Evolutionary conservation across 2,888 invertebrate species (phyloP), one percentile per base, ranked within the genome.

Genomic region (Hypselothyrea guttata): DNA sequence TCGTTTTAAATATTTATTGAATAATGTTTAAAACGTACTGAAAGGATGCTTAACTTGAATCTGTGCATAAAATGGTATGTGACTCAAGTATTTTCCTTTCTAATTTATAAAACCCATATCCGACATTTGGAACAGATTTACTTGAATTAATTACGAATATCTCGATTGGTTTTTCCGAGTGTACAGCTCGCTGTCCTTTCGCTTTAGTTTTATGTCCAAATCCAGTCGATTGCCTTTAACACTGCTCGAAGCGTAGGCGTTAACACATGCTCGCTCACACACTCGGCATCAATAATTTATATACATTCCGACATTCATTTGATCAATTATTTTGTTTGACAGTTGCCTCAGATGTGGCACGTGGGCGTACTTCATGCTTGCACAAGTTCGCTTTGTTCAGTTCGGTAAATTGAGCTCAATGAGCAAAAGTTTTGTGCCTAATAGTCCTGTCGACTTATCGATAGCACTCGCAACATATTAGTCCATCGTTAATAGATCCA

Each of bases 251-350:
- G 27, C 4, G 62, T 62, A 34, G 58, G 35, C 44, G 54, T 38
- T 11, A 12, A 7, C 38, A 51, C 37, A 46, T 34, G 28, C 18
- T 52, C 64, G 63, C 55, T 48, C 44, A 48, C 16, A 3, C 16
- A 38, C 35, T 13, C n/a, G n/a, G 13, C 66, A 77, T 77, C 48
- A 68, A 79, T 75, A 65, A 79, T 77, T 74, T 12, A 48, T 53
- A 22, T 38, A 44, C 33, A 22, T 40, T n/a, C 22, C 31, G 55
- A 57, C 33, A 35, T 44, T 48, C 47, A 61, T 75, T 71, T 73
- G 75, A 79, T 79, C 73, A 77, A 79, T 79, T 75, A 81, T 75
- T 71, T 74, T 35, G 57, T 59, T 60, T 53, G 63, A 51, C 57
- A 55, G 63, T 54, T 15, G 27, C 33, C 16, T 48, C 35, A 12